Conservation (phyloP, 2,113 vertebrate species). For the Cinclus mexicanus region DNA sequence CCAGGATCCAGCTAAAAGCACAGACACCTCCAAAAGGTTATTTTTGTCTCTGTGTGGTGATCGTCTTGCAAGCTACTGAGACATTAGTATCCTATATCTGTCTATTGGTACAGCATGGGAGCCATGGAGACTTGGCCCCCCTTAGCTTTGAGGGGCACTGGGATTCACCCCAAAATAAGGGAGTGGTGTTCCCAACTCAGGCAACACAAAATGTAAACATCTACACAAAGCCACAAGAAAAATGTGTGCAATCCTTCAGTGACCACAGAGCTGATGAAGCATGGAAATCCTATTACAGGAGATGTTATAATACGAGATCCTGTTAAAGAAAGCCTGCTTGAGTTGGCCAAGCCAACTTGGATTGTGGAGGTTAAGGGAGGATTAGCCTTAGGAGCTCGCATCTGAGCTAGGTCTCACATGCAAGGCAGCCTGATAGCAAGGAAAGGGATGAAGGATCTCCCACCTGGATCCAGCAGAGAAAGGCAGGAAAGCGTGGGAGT, state of each 20-base stretch:
- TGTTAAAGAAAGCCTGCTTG: not conserved
- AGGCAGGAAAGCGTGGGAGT: slow-evolving; percentile 85
- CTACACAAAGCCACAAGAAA: not conserved
- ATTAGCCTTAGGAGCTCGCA: not conserved
- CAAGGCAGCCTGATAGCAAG: not conserved
- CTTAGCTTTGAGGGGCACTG: not conserved
- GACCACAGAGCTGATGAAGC: not conserved
- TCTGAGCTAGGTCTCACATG: not conserved
- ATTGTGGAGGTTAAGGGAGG: not conserved
- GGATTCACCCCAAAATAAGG: not conserved
- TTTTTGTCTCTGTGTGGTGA: not conserved
- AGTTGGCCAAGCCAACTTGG: not conserved
- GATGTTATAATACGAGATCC: not conserved
- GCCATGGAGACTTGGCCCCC: not conserved
- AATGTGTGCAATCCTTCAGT: not conserved
- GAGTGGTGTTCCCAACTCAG: not conserved
- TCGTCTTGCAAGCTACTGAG: not conserved
- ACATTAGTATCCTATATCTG: not conserved
- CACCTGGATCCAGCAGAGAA: slow-evolving; percentile 84
- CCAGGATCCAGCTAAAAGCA: not conserved
- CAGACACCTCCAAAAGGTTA: not conserved
- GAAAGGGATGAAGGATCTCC: not conserved
- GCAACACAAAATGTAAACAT: not conserved
- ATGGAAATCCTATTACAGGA: not conserved
- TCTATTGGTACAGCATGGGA: not conserved